Conservation (phyloP, 2,797 vertebrate species). For the Acanthurus lineatus region DNA sequence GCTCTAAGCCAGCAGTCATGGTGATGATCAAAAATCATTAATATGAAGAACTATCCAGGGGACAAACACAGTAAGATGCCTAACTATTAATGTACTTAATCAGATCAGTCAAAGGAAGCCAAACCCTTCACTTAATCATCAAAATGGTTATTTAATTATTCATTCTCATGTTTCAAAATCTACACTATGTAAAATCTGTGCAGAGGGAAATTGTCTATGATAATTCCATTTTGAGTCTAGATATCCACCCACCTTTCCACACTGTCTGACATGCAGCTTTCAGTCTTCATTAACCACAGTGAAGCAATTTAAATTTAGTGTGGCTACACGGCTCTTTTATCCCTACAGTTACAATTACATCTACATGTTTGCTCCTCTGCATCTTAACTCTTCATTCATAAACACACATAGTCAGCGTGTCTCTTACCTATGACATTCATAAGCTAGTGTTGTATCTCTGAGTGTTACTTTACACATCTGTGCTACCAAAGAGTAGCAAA, state of each 20-base stretch:
- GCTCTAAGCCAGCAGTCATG: slow-evolving; percentile 53
- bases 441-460: slow-evolving; percentile 37
- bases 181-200: slow-evolving; percentile 6
- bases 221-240: slow-evolving; percentile 32
- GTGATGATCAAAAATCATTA: slow-evolving; percentile 15
- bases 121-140: slow-evolving; percentile 6
- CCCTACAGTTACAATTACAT: slow-evolving; percentile 1
- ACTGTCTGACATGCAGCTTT: slow-evolving; percentile 15
- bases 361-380: not conserved
- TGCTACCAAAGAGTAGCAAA: slow-evolving; percentile 65
- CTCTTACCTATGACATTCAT: slow-evolving; percentile 7
- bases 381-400: slow-evolving; percentile 18
- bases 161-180: slow-evolving; percentile 22
- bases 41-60: slow-evolving; percentile 29
- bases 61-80: slow-evolving; percentile 7
- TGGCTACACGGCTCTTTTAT: slow-evolving; percentile 15
- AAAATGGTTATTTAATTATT: slow-evolving; percentile 14
- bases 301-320: slow-evolving; percentile 14
- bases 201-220: slow-evolving; percentile 11
- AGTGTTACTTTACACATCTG: slow-evolving; percentile 28
- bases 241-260: slow-evolving; percentile 17
- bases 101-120: slow-evolving; percentile 7
- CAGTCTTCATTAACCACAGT: not conserved
- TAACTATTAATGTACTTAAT: slow-evolving; percentile 7
- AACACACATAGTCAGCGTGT: slow-evolving; percentile 12